Percentiles rank a stretch among this genome's conserved stretches.
These are phyloP conservation scores for Ophioninae sp. DNA, from an alignment of 2,888 invertebrate species.

Conservation along the genomic window DNA sequence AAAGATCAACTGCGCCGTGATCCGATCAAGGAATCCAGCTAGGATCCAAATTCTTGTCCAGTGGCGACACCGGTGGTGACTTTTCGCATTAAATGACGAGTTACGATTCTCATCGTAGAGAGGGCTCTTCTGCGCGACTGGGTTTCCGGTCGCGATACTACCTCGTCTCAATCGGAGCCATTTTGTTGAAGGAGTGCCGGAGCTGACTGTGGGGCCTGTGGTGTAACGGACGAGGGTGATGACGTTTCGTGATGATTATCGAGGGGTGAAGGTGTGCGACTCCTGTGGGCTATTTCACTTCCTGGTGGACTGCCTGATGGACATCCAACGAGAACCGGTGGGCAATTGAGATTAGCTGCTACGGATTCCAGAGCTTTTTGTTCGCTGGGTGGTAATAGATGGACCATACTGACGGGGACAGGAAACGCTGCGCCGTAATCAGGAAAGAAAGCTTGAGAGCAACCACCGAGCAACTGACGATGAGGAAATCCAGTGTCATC, in stretches of 20 bases:
- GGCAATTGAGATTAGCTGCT: constrained; percentile 82
- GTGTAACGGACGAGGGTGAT: constrained; percentile 73
- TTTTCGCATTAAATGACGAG: constrained; percentile 14
- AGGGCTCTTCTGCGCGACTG: neutral
- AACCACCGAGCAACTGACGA: constrained; percentile 74
- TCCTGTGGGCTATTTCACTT: constrained; percentile 65
- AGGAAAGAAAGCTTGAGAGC: constrained; percentile 90
- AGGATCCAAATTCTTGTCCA: neutral
- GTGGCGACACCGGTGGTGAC: constrained; percentile 4
- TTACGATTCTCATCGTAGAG: constrained; percentile 34
- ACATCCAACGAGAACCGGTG: constrained; percentile 82
- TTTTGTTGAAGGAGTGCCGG: constrained; percentile 89
- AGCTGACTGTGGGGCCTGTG: constrained; percentile 84
- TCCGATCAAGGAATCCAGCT: too few species aligned
- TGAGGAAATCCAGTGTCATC: constrained; percentile 74
- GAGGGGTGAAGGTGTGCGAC: constrained; percentile 75
- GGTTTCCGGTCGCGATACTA: constrained; percentile 13
- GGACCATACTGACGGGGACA: constrained; percentile 92
- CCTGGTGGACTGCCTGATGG: constrained; percentile 58
- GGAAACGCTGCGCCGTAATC: constrained; percentile 91
- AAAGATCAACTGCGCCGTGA: too few species aligned
- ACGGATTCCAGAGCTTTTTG: constrained; percentile 86
- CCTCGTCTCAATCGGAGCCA: constrained; percentile 87
- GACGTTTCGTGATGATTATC: constrained; percentile 70
- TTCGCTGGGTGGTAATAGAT: constrained; percentile 90